A percentile compares a stretch with the other conserved stretches of the same genome.
Evolutionary conservation across 2,797 vertebrate species (phyloP).

Genomic region (Cossypha caffra): DNA sequence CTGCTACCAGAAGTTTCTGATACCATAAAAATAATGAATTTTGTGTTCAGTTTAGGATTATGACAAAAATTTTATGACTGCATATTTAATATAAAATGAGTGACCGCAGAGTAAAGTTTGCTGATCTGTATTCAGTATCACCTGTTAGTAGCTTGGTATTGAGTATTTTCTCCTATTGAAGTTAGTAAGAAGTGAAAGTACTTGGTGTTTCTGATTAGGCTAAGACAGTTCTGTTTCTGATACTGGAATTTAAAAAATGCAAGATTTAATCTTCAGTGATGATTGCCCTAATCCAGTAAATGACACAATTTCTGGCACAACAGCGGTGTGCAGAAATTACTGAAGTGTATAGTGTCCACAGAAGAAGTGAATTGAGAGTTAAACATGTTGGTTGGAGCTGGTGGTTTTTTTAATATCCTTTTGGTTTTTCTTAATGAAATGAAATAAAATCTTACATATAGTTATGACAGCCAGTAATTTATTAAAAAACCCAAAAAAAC

Average conservation of each 20-base stretch:
- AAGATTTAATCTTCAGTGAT: constrained; percentile 24
- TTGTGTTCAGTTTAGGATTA: background rate
- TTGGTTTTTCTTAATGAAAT: background rate
- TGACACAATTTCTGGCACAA: background rate
- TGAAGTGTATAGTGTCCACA: background rate
- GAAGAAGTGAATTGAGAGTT: background rate
- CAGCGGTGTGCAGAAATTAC: background rate
- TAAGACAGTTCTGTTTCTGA: background rate
- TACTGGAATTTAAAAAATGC: background rate
- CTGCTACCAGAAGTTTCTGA: background rate
- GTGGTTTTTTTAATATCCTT: background rate
- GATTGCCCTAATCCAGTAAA: background rate
- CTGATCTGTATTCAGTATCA: background rate
- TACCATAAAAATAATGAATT: background rate
- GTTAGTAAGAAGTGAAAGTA: background rate
- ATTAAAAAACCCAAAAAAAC: background rate
- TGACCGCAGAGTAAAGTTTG: background rate
- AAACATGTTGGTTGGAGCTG: background rate
- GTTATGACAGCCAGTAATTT: background rate
- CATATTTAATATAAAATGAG: background rate
- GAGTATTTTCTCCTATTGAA: background rate
- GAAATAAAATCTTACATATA: background rate
- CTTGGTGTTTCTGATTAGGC: background rate
- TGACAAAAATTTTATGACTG: background rate
- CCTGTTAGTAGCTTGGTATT: background rate